phyloP scores from a whole-genome alignment of 1,140 invertebrate genomes.

The Drosophila willistoni region DNA sequence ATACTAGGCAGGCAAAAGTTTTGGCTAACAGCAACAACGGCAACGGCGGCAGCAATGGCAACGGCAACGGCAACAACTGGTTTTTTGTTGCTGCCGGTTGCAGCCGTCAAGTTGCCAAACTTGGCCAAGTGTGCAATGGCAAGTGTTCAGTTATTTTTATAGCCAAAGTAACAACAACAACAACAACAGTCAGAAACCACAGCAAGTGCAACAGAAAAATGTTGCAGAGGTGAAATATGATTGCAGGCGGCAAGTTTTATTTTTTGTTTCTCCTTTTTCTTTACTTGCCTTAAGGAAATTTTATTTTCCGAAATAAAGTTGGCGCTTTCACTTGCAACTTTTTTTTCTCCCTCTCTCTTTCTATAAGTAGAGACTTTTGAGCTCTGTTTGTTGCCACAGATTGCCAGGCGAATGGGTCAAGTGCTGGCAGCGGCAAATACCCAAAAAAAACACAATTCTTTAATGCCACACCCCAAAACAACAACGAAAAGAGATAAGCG shows the following conservation, averaged over 20 bases:
- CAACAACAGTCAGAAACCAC: constrained; percentile 37
- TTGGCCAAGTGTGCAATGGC: constrained; percentile 79
- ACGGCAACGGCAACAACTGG: constrained; percentile 55
- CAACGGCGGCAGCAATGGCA: constrained; percentile 40
- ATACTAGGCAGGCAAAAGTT: constrained; percentile 43
- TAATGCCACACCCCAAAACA: neutral
- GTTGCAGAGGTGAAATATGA: constrained; percentile 70
- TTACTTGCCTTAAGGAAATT: constrained; percentile 6
- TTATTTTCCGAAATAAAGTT: constrained; percentile 13
- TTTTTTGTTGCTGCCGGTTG: constrained; percentile 43
- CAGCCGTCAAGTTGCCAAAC: constrained; percentile 76
- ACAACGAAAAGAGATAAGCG: neutral
- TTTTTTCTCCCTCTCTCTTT: neutral
- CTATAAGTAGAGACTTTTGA: neutral
- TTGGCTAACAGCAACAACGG: constrained; percentile 47
- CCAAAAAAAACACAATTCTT: neutral
- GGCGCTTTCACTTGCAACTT: constrained; percentile 1
- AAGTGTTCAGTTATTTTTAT: constrained; percentile 77
- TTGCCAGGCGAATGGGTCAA: constrained; percentile 7
- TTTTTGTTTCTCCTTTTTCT: neutral
- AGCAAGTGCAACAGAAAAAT: constrained; percentile 65
- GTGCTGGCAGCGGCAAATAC: neutral
- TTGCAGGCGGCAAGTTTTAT: constrained; percentile 51
- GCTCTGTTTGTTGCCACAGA: neutral
- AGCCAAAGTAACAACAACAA: constrained; percentile 42